Conservation (phyloP, 2,113 vertebrate genomes). For the Sinocyclocheilus maitianheensis region DNA sequence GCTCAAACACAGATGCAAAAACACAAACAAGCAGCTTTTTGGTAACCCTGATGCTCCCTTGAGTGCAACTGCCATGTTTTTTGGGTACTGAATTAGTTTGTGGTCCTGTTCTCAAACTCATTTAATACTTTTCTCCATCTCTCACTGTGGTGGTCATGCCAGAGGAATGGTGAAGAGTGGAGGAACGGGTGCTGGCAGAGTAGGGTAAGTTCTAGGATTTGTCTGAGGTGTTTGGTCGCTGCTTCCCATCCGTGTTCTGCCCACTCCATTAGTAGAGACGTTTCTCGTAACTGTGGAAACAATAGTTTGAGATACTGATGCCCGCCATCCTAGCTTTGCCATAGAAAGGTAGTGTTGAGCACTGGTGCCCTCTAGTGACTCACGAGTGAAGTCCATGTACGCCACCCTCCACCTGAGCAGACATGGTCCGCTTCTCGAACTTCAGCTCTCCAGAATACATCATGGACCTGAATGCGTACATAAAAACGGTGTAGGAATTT, state of each 20-base stretch:
- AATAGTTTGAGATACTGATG: not conserved
- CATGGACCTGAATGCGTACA: conserved; percentile 80
- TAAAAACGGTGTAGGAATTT: not conserved
- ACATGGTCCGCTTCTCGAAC: conserved; percentile 93
- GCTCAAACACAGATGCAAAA: not conserved
- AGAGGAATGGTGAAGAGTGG: not conserved
- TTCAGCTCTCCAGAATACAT: conserved; percentile 95
- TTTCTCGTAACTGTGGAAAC: conserved; percentile 83
- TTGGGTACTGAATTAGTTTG: conserved; percentile 3
- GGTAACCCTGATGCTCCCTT: conserved; percentile 65
- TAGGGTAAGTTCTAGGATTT: conserved; percentile 54
- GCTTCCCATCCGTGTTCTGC: conserved; percentile 52
- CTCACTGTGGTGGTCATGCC: conserved; percentile 29
- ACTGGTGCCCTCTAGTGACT: conserved; percentile 64
- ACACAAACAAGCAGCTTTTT: conserved; percentile 36
- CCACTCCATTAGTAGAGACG: conserved; percentile 81
- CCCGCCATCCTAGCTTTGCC: conserved; percentile 60
- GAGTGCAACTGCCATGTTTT: conserved; percentile 61
- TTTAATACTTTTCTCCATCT: conserved; percentile 25
- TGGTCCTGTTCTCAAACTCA: conserved; percentile 37
- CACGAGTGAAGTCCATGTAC: conserved; percentile 93
- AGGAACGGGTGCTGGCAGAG: conserved; percentile 36
- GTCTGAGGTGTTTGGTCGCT: conserved; percentile 70
- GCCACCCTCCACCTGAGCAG: conserved; percentile 91
- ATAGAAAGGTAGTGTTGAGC: conserved; percentile 27